Evolutionary conservation across 2,113 vertebrate species (phyloP).

Genomic region (Suricata suricatta): DNA sequence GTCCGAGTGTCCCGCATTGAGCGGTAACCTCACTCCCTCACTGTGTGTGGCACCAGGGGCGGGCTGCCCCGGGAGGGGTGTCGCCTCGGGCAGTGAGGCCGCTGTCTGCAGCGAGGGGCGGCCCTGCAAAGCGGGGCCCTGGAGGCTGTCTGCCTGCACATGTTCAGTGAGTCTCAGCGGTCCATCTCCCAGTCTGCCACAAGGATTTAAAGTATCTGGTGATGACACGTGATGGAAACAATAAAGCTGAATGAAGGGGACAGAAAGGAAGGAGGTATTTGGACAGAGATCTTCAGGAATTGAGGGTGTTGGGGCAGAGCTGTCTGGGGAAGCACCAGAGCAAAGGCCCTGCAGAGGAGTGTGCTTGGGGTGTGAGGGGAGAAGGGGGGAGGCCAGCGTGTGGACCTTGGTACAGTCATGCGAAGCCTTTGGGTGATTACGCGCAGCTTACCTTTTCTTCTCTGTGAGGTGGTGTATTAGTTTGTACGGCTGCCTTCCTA

Average conservation of each 20-base stretch:
- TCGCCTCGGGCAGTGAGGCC: background rate
- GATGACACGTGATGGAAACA: background rate
- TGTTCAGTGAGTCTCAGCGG: background rate
- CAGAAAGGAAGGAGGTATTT: background rate
- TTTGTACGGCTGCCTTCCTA: background rate
- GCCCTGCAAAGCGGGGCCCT: background rate
- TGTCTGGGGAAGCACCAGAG: background rate
- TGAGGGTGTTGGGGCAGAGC: background rate
- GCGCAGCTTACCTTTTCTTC: background rate
- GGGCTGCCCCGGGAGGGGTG: background rate
- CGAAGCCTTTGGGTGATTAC: background rate
- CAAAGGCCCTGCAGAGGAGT: background rate
- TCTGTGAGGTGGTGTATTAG: background rate
- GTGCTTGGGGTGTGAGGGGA: background rate
- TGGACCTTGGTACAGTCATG: rapidly evolving
- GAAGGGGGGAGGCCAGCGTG: background rate
- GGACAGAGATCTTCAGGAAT: background rate
- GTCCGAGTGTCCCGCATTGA: background rate
- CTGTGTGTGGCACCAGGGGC: background rate
- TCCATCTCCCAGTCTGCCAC: background rate
- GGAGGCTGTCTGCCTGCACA: background rate
- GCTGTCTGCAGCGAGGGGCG: background rate
- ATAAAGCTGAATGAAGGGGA: background rate
- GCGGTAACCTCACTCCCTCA: background rate
- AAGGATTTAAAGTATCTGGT: background rate